Evolutionary conservation across 2,888 invertebrate genomes (phyloP).

Genomic region (Sarcophaga subvicina): DNA sequence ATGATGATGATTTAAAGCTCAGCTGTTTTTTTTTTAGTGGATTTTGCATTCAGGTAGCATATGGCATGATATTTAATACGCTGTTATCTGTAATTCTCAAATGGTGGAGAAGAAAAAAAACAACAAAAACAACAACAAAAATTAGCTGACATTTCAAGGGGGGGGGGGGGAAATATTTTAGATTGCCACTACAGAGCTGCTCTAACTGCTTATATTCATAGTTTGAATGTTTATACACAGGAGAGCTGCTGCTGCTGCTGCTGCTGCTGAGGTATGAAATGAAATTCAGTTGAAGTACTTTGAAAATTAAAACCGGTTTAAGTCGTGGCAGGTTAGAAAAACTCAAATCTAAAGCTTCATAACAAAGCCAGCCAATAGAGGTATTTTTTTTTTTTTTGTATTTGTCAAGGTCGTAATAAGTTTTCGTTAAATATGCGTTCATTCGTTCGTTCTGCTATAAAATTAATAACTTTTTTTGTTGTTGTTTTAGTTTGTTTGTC

Average conservation of each 20-base stretch:
- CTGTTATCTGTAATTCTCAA: neutral
- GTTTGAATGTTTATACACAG: neutral
- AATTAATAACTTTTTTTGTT: conserved; percentile 11
- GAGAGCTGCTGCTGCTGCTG: neutral
- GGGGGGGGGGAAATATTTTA: neutral
- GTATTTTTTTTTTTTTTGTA: conserved; percentile 20
- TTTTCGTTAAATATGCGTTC: conserved; percentile 13
- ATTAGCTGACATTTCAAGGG: conserved; percentile 31
- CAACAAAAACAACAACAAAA: conserved; percentile 20
- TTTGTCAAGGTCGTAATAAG: conserved; percentile 53
- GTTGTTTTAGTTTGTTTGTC: neutral
- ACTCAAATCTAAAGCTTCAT: conserved; percentile 20
- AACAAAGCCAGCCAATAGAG: conserved; percentile 21
- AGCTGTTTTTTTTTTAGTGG: conserved; percentile 1
- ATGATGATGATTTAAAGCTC: neutral
- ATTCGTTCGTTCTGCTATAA: conserved; percentile 45
- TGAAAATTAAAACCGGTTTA: conserved; percentile 49
- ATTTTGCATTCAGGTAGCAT: conserved; percentile 67
- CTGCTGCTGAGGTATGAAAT: neutral
- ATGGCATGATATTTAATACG: conserved; percentile 61
- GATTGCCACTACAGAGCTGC: neutral
- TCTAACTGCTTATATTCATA: neutral
- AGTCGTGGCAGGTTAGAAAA: conserved; percentile 51
- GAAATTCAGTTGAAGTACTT: conserved; percentile 48
- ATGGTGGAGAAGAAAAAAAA: neutral